Base-by-base conservation (phyloP, 1,140 invertebrate species). In the Drosophila parvula region DNA sequence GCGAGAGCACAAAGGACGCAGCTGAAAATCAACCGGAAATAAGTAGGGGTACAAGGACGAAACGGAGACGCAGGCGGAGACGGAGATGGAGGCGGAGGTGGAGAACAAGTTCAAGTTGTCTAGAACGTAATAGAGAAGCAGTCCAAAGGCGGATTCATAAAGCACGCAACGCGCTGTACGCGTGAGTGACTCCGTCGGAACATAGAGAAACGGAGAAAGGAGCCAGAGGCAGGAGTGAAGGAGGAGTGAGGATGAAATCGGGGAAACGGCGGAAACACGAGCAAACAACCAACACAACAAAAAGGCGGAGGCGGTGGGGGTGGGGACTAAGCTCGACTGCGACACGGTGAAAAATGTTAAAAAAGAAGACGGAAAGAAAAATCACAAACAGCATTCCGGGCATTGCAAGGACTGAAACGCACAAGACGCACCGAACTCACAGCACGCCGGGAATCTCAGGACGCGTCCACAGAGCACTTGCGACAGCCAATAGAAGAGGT, bases 361-460 rank as follows among this genome's bases (percentile, higher is more conserved):
- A 51, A 58, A 61, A 44, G 28, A 41, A 63, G 41, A 18, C 50
- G 28, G 41, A 60, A 59, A 69, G 53, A 60, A 79, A 88, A 88
- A 88, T 88, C 84, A 89, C 71, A 88, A 88, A 83, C 83, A 88
- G 81, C 79, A 88, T 88, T 89, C 84, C 77, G 8, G 44, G 38
- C 79, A 83, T 79, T 64, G 60, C 79, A 59, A 79, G 57, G 48
- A 50, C 48, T 34, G 48, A 55, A 57, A 38, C 55, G 55, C 44
- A 47, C 45, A 30, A 68, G 38, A 44, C n/a, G n/a, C n/a, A n/a
- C 22, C 36, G 14, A 44, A 47, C 60, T 34, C 34, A 44, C 18
- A 64, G 59, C 58, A 48, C 63, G 43, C 18, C 50, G 40, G 51
- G 43, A 71, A 41, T 70, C 36, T 69, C 65, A 10, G 43, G 34